Conservation (phyloP, 2,797 vertebrate species). For the Coracias cyanogaster region DNA sequence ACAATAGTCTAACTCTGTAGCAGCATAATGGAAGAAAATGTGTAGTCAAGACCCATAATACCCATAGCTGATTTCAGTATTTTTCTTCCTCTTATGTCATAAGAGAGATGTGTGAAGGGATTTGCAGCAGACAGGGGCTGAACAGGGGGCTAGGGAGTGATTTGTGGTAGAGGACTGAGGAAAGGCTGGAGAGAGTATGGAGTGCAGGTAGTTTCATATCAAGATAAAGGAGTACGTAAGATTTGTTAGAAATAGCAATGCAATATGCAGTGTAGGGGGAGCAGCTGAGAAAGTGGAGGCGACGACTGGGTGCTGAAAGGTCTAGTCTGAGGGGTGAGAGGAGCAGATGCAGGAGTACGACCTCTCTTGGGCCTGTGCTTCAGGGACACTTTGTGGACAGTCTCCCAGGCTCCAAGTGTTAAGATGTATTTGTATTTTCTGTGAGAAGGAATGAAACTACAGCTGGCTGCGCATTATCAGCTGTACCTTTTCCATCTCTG, state of each 20-base stretch:
- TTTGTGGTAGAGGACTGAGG: neutral
- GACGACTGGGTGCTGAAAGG: neutral
- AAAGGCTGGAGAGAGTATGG: neutral
- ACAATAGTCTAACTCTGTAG: neutral
- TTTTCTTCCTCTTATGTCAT: neutral
- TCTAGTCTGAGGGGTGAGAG: neutral
- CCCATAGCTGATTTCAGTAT: neutral
- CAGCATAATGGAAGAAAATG: neutral
- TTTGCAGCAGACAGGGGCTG: neutral
- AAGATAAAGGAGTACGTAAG: neutral
- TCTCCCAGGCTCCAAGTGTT: neutral
- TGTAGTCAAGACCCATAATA: neutral
- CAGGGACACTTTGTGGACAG: neutral
- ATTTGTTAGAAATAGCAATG: neutral
- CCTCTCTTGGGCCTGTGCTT: neutral
- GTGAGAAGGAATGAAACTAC: neutral
- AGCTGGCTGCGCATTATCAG: neutral
- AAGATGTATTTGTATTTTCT: neutral
- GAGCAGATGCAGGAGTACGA: neutral
- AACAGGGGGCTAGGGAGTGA: neutral
- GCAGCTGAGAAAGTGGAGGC: neutral
- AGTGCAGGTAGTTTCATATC: fast-evolving
- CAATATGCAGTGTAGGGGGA: neutral
- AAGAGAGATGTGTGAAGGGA: neutral
- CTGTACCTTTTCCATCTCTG: neutral